Evolutionary conservation across 2,888 invertebrate genomes (phyloP).

Genomic region (Clitarchus hookeri): DNA sequence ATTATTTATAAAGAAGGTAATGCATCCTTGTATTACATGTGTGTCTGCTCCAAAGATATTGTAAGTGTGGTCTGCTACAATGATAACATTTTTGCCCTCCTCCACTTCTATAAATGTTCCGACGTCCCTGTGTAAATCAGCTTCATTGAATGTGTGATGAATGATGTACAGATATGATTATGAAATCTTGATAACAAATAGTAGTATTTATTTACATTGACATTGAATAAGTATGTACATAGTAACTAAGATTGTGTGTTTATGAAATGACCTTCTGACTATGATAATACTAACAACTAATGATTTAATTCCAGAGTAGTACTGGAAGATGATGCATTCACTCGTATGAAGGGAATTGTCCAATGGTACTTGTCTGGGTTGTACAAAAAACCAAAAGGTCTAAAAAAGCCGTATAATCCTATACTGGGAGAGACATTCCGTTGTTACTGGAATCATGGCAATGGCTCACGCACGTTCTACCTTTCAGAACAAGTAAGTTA

Average conservation of each 20-base stretch:
- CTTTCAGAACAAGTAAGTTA: conserved; percentile 82
- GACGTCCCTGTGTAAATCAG: too few species aligned
- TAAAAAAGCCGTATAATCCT: conserved; percentile 96
- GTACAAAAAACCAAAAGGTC: conserved; percentile 91
- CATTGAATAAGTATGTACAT: conserved; percentile 11
- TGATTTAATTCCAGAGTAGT: conserved; percentile 68
- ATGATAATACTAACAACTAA: neutral
- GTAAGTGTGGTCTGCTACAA: too few species aligned
- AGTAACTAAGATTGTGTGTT: too few species aligned
- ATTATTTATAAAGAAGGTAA: too few species aligned
- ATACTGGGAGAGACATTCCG: conserved; percentile 91
- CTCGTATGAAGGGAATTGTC: conserved; percentile 84
- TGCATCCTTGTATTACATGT: too few species aligned
- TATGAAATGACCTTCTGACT: neutral
- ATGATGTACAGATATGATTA: too few species aligned
- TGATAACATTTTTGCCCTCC: too few species aligned
- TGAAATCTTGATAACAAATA: neutral
- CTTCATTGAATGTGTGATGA: too few species aligned
- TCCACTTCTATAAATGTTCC: too few species aligned
- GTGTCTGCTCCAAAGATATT: too few species aligned
- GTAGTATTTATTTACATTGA: neutral
- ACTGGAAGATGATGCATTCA: conserved; percentile 83
- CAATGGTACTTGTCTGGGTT: conserved; percentile 93
- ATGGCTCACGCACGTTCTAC: conserved; percentile 86
- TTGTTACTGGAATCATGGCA: conserved; percentile 86